phyloP scores from a whole-genome alignment of 2,797 vertebrate genomes.

The Pterois miles region DNA sequence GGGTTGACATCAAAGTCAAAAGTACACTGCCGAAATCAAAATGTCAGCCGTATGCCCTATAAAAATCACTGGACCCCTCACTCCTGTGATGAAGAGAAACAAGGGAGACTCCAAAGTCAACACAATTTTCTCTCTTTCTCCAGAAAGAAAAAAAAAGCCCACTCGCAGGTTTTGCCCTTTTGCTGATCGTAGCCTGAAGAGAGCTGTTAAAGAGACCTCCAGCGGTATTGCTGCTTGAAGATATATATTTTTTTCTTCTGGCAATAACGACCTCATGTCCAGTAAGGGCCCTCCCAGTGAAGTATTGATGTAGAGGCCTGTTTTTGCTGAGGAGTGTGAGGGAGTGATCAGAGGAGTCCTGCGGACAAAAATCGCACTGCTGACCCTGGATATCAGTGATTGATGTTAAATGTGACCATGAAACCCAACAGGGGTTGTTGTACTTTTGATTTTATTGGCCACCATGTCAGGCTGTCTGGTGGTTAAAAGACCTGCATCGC shows the following conservation, averaged over 20 bases:
- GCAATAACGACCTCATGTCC: slow-evolving; percentile 79
- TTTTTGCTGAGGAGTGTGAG: slow-evolving; percentile 70
- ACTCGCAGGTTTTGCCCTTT: slow-evolving; percentile 75
- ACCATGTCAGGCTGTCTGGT: slow-evolving; percentile 70
- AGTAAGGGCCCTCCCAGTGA: slow-evolving; percentile 79
- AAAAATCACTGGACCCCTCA: slow-evolving; percentile 84
- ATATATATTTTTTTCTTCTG: slow-evolving; percentile 62
- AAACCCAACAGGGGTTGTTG: slow-evolving; percentile 76
- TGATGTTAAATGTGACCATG: slow-evolving; percentile 75
- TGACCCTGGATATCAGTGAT: slow-evolving; percentile 75
- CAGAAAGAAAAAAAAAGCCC: slow-evolving; percentile 58
- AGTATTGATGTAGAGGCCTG: slow-evolving; percentile 78
- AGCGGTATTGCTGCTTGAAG: slow-evolving; percentile 66
- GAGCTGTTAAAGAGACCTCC: slow-evolving; percentile 79
- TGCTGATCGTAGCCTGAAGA: slow-evolving; percentile 67
- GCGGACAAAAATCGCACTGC: slow-evolving; percentile 69
- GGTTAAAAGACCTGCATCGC: slow-evolving; percentile 53
- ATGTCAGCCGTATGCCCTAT: slow-evolving; percentile 81
- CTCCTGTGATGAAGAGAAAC: slow-evolving; percentile 86
- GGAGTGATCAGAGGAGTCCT: slow-evolving; percentile 76
- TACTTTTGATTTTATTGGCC: slow-evolving; percentile 81
- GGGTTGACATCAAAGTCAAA: slow-evolving; percentile 84
- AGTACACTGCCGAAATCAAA: slow-evolving; percentile 78
- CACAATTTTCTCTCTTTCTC: slow-evolving; percentile 76
- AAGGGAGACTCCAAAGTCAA: slow-evolving; percentile 86